Conservation (phyloP, 2,797 vertebrate species). For the Gastrophryne carolinensis region DNA sequence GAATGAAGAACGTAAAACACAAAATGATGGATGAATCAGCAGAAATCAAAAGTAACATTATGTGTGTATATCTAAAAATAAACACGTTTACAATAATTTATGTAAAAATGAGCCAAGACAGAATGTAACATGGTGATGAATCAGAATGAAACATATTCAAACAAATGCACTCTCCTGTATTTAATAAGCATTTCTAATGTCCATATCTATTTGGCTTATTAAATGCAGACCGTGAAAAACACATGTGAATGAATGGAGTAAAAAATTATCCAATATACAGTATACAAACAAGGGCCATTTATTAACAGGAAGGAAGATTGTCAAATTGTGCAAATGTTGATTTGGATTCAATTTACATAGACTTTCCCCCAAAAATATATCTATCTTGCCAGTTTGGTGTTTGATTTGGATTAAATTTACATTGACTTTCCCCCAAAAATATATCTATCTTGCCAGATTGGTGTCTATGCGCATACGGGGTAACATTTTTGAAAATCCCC, state of each 20-base stretch:
- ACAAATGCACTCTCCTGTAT: conserved; percentile 14
- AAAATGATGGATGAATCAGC: too few relatives aligned
- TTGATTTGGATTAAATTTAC: too few relatives aligned
- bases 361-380: too few relatives aligned
- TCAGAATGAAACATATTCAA: conserved; percentile 76
- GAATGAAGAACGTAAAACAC: background rate
- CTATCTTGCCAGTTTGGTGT: too few relatives aligned
- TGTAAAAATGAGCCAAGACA: background rate
- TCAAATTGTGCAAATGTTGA: too few relatives aligned
- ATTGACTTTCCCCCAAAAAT: too few relatives aligned
- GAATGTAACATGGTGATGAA: conserved; percentile 72
- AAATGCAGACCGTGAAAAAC: conserved; percentile 49
- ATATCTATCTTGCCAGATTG: too few relatives aligned
- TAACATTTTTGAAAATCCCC: too few relatives aligned
- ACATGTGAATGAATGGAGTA: background rate
- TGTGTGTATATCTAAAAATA: background rate
- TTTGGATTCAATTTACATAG: background rate
- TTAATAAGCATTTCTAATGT: background rate
- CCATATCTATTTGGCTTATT: too few relatives aligned
- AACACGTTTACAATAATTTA: background rate
- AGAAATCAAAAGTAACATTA: background rate
- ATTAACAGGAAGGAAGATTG: too few relatives aligned
- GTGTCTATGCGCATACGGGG: too few relatives aligned
- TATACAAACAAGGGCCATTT: background rate
- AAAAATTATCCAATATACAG: background rate